Evolutionary conservation across 2,113 vertebrate species (phyloP).

Genomic region (Nyctereutes procyonoides): DNA sequence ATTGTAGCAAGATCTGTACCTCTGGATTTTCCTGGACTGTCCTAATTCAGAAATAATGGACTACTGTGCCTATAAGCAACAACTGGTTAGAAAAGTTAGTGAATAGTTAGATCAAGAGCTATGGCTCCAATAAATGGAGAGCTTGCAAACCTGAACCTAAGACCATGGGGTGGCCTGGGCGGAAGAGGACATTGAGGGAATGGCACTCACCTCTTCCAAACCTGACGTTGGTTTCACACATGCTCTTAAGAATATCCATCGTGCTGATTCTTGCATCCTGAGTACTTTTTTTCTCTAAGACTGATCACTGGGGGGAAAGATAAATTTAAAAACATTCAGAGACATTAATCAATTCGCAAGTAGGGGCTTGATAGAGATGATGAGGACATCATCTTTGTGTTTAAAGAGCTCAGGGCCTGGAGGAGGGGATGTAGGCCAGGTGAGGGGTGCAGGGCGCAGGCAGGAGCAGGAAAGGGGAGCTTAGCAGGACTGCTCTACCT

Average conservation of each 20-base stretch:
- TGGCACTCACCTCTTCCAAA: background rate
- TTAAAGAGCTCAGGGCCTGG: background rate
- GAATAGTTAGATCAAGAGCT: background rate
- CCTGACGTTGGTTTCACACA: background rate
- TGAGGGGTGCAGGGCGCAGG: background rate
- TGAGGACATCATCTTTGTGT: background rate
- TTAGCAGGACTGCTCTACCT: no score
- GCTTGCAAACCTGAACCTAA: background rate
- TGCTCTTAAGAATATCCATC: background rate
- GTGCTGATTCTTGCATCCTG: background rate
- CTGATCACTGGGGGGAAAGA: background rate
- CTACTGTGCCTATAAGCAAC: background rate
- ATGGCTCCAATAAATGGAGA: background rate
- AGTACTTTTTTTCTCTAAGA: background rate
- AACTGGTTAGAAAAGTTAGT: background rate
- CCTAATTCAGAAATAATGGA: background rate
- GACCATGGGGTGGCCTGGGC: rapidly evolving
- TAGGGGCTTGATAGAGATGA: background rate
- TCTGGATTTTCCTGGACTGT: background rate
- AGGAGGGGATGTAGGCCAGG: background rate
- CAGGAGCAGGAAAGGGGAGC: background rate
- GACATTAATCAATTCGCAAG: background rate
- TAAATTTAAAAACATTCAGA: background rate
- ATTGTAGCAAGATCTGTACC: background rate
- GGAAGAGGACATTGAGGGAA: background rate